Evolutionary conservation across 2,797 vertebrate genomes (phyloP), one percentile per base, ranked within the genome.

Genomic region (Lacerta agilis): DNA sequence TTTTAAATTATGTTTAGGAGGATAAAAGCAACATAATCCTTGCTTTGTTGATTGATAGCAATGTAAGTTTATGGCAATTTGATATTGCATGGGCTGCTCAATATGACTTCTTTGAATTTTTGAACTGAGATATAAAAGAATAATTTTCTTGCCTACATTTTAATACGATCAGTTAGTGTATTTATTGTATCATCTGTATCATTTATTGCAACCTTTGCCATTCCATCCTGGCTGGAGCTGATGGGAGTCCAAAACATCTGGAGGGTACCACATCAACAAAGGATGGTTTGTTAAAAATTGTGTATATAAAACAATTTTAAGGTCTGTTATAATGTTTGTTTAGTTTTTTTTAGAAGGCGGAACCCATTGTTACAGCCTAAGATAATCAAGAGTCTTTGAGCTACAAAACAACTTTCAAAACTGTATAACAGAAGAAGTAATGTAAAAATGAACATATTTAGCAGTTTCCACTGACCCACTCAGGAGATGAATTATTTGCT

Each of bases 171-270:
- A 87, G 77, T 87, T 15, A 78, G 20, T 71, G 18, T 0, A 17
- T 13, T 71, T 7, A 76, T 73, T 36, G 18, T 18, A 38, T 88
- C 93, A 90, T 86, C 91, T 91, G 90, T 75, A 27, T 23, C 1
- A 93, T 95, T 95, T 95, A 95, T 95, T 95, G 89, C 90, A 92
- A 85, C 20, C 3, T 69, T 69, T 69, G 67, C 25, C 67, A 25
- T 69, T 69, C 25, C 67, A 69, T n/a, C 25, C 8, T 27, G 25
- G 25, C 29, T 27, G 67, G 25, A 27, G 25, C 9, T 69, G 67
- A 29, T 27, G 67, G 49, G 49, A 55, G 11, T 55, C 49, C 49
- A 55, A 15, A 55, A 55, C 49, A 55, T 55, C 49, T 55, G 67
- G 29, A 69, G 67, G 25, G 11, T 7, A 69, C 64, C 25, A 20